Evolutionary conservation across 2,113 vertebrate species (phyloP).

Genomic region (Cardinalis cardinalis): DNA sequence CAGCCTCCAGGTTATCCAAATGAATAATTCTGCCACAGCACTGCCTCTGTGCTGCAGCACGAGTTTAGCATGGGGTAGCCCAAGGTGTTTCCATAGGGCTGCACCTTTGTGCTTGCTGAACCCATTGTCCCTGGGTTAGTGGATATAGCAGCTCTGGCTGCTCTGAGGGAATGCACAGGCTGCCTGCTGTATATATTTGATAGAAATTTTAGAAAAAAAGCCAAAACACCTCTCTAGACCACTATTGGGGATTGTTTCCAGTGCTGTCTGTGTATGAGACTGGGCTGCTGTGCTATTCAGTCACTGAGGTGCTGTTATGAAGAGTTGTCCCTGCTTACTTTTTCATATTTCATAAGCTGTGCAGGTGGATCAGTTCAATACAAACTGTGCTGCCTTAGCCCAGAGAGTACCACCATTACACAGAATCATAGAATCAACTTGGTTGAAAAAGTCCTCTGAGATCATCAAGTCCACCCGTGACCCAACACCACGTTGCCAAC

Average conservation of each 20-base stretch:
- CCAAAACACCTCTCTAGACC: neutral
- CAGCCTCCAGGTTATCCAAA: neutral
- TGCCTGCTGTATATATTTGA: neutral
- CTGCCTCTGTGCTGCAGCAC: accelerated
- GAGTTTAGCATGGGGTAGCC: neutral
- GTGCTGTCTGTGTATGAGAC: accelerated
- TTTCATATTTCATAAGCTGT: accelerated
- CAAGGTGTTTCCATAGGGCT: accelerated
- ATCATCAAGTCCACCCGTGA: neutral
- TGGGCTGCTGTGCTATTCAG: neutral
- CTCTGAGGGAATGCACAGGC: neutral
- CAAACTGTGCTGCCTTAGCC: accelerated
- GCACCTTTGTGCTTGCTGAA: accelerated
- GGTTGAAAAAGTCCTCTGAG: neutral
- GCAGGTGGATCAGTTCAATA: accelerated
- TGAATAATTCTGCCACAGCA: accelerated
- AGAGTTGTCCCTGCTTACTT: neutral
- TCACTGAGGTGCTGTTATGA: neutral
- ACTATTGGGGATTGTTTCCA: neutral
- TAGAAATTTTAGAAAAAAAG: neutral
- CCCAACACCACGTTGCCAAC: accelerated
- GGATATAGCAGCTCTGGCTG: accelerated
- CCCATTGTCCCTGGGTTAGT: neutral
- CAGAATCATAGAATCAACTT: neutral
- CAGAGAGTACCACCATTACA: neutral